Base-by-base conservation (phyloP, 2,888 invertebrate species). In the Eilema depressum region DNA sequence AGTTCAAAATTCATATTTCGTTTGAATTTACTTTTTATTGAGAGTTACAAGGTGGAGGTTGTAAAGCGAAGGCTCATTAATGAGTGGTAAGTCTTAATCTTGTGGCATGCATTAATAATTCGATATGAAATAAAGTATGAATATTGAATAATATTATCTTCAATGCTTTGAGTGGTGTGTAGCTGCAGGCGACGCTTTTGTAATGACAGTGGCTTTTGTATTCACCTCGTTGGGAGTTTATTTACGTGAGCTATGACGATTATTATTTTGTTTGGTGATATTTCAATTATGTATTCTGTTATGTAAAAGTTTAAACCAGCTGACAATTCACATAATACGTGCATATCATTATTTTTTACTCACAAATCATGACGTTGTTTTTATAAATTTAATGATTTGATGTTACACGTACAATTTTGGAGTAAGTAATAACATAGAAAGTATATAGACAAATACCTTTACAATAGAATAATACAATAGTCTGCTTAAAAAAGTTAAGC, bases 1-100 rank as follows among this genome's bases (percentile, higher is more conserved):
- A 84, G 80, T 83, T 73, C 69, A 28, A 75, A 77, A 81, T 78
- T 83, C 76, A 76, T 82, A 79, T 83, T 79, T 66, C 28, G 66
- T 75, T 71, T 67, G 69, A 71, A 76, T 81, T 75, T 80, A 77
- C 83, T 81, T 73, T 80, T 80, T 80, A 81, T 82, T 82, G 65
- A 76, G 73, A 82, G 79, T 80, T 73, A 77, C 78, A 77, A 76
- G 69, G 71, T 53, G 63, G 68, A 71, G 73, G 72, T 69, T 77
- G 77, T 76, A 68, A 75, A 62, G 69, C 70, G 74, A 76, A 76
- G 66, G 74, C 75, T 83, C 76, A 79, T 83, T 81, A 78, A 76
- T 72, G 66, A 75, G 71, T 28, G 67, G 59, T 56, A 37, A 53
- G 56, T 63, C 68, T 61, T 63, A 60, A 28, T 33, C 23, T 59